A percentile compares a stretch with the other conserved stretches of the same genome.
Evolutionary conservation across 2,113 vertebrate species (phyloP).

Genomic region (Chrysemys picta): DNA sequence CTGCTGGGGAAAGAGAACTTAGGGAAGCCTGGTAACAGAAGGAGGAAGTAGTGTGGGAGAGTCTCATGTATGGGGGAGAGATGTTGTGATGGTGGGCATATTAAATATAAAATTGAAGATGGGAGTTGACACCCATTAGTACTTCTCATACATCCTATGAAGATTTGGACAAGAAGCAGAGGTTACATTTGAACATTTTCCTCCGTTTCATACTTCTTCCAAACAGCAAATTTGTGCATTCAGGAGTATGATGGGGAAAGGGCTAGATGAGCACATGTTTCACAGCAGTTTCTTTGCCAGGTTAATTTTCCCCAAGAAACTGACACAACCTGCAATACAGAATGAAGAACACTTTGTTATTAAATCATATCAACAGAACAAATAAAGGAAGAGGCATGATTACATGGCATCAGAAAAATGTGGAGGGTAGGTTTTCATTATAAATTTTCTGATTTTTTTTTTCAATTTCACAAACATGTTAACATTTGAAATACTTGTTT

Average conservation of each 20-base stretch:
- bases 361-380: neutral
- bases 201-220: neutral
- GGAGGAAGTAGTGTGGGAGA: neutral
- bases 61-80: too few species aligned
- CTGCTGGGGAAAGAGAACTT: too few species aligned
- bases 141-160: too few species aligned
- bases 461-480: neutral
- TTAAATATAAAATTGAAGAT: too few species aligned
- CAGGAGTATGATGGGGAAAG: neutral
- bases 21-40: neutral
- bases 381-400: neutral
- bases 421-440: neutral
- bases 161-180: too few species aligned
- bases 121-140: too few species aligned
- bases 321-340: neutral
- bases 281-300: neutral
- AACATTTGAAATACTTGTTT: neutral
- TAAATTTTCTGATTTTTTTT: neutral
- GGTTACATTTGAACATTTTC: too few species aligned
- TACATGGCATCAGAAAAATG: neutral
- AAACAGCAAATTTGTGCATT: neutral
- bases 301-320: neutral
- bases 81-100: too few species aligned
- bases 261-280: neutral
- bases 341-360: neutral